Percentiles rank a stretch among this genome's conserved stretches.
These are phyloP conservation scores for Serinus canaria DNA, from an alignment of 2,113 vertebrate genomes.

Conservation along the genomic window DNA sequence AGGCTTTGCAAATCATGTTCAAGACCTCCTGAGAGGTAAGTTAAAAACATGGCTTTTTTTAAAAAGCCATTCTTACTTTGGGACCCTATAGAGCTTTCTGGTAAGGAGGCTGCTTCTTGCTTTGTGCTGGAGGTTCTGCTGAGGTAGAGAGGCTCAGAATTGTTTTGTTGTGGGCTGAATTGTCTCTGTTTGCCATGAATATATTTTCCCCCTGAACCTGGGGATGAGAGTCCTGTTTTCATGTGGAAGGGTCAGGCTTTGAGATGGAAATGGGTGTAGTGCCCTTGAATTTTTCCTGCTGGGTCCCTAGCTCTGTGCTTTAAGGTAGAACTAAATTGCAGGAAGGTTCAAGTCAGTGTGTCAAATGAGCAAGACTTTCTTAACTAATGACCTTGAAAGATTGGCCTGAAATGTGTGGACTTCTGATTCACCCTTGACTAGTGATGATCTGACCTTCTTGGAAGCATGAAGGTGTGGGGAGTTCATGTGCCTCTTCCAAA, in stretches of 20 bases:
- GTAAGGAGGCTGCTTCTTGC: neutral
- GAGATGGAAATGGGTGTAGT: neutral
- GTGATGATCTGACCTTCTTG: neutral
- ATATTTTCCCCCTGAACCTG: neutral
- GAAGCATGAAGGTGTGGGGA: neutral
- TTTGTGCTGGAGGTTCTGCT: neutral
- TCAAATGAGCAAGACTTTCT: neutral
- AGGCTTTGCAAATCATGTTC: neutral
- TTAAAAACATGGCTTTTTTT: neutral
- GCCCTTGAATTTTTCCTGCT: neutral
- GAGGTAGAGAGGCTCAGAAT: neutral
- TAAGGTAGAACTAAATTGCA: neutral
- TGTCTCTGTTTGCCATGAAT: neutral
- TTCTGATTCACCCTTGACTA: neutral
- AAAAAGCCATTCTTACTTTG: neutral
- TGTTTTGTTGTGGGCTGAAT: neutral
- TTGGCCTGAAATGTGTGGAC: neutral
- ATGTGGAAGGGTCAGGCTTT: neutral
- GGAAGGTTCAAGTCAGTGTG: neutral
- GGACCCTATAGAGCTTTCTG: neutral
- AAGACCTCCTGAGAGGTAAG: neutral
- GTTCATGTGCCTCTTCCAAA: neutral
- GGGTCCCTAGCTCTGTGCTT: neutral
- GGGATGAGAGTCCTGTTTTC: neutral
- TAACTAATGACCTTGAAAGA: neutral